Conservation (phyloP, 2,888 invertebrate genomes). For the Dastarcus helophoroides region DNA sequence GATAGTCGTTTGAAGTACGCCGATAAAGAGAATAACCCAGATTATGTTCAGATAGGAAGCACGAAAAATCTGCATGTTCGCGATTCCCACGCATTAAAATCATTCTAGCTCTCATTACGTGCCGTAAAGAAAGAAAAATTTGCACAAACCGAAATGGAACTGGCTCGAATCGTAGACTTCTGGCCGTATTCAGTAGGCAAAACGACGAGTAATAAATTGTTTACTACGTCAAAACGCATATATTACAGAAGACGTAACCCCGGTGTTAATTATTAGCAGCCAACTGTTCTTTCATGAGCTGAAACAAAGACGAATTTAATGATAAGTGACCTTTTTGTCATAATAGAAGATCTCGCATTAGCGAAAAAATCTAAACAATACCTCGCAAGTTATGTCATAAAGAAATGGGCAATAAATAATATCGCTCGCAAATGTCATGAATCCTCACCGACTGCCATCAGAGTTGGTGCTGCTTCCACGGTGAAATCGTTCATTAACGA, state of each 20-base stretch:
- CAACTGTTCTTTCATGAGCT: too few species aligned
- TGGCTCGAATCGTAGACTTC: too few species aligned
- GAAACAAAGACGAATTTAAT: too few species aligned
- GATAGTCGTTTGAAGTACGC: conserved; percentile 19
- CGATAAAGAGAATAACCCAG: conserved; percentile 26
- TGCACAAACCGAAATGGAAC: too few species aligned
- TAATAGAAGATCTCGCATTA: conserved; percentile 2
- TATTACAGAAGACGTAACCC: too few species aligned
- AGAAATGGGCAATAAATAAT: conserved; percentile 26
- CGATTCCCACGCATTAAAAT: conserved; percentile 23
- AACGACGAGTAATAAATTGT: too few species aligned
- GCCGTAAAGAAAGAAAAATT: too few species aligned
- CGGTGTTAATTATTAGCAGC: too few species aligned
- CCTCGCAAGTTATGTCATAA: conserved; percentile 19
- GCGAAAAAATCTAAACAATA: conserved; percentile 19
- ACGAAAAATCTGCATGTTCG: conserved; percentile 26
- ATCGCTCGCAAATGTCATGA: conserved; percentile 23
- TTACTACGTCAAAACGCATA: too few species aligned
- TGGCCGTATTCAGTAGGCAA: too few species aligned
- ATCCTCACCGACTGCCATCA: conserved; percentile 20
- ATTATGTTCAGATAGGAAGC: conserved; percentile 27
- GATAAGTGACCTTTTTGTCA: too few species aligned
- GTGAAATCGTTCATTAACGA: conserved; percentile 26
- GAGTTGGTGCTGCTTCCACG: conserved; percentile 19
- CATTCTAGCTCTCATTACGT: conserved; percentile 11